Percentiles rank a stretch among this genome's conserved stretches.
These are phyloP conservation scores for Rhimphoctona megacephalus DNA, from an alignment of 2,888 invertebrate genomes.

Conservation along the genomic window DNA sequence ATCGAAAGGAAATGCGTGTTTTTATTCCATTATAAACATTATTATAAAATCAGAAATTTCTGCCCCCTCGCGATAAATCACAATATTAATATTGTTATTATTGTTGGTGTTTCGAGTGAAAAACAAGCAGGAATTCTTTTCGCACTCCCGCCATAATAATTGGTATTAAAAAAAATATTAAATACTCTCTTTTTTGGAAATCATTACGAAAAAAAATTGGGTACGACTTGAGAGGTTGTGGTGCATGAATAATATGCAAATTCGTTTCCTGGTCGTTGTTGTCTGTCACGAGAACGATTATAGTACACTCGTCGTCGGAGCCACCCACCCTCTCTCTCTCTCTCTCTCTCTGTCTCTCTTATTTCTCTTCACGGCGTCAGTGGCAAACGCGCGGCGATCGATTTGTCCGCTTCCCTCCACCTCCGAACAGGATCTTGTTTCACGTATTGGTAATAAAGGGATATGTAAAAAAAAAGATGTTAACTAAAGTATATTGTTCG, in stretches of 20 bases:
- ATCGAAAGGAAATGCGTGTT: neutral
- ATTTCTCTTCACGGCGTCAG: constrained; percentile 54
- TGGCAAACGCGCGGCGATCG: constrained; percentile 60
- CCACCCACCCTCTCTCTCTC: constrained; percentile 14
- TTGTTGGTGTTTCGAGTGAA: neutral
- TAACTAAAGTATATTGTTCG: constrained; percentile 32
- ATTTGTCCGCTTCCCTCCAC: constrained; percentile 56
- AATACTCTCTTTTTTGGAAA: neutral
- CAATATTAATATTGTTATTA: neutral
- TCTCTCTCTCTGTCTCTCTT: constrained; percentile 33
- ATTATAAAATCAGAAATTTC: neutral
- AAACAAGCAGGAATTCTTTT: neutral
- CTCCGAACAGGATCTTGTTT: constrained; percentile 44
- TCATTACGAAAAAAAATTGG: neutral
- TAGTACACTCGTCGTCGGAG: constrained; percentile 27
- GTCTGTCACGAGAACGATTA: constrained; percentile 44
- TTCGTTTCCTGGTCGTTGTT: constrained; percentile 27
- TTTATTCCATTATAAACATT: neutral
- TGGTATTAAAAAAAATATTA: too few relatives aligned
- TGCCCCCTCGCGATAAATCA: neutral
- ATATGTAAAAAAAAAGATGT: constrained; percentile 28
- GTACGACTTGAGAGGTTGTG: neutral
- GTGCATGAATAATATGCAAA: neutral
- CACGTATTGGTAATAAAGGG: constrained; percentile 55
- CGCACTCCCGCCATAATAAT: neutral